Conservation (phyloP, 2,888 invertebrate genomes). For the Mycogona germanica region DNA sequence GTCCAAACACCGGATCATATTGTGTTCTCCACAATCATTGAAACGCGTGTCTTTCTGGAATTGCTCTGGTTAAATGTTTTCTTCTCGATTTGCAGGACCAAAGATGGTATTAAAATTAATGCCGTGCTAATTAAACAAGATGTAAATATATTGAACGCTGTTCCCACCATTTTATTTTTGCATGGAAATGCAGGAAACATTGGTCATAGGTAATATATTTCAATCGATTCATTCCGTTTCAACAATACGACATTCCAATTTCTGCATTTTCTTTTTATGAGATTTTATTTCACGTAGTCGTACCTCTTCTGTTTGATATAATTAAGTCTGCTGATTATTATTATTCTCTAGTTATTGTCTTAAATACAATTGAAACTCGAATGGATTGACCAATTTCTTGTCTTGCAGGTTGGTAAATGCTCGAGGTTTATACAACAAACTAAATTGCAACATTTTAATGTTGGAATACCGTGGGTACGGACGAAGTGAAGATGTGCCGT, state of each 20-base stretch:
- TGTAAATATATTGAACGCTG: slow-evolving; percentile 32
- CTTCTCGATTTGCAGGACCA: slow-evolving; percentile 43
- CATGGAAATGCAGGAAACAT: slow-evolving; percentile 97
- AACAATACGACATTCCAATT: too few species aligned
- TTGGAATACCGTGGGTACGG: slow-evolving; percentile 96
- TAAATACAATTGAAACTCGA: not conserved
- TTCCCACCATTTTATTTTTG: slow-evolving; percentile 73
- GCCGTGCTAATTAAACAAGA: slow-evolving; percentile 35
- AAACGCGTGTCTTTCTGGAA: not conserved
- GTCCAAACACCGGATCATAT: not conserved
- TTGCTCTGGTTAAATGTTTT: too few species aligned
- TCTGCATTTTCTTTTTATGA: too few species aligned
- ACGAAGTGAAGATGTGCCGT: slow-evolving; percentile 70
- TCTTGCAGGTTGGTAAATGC: slow-evolving; percentile 62
- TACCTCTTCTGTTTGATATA: too few species aligned
- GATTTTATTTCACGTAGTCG: too few species aligned
- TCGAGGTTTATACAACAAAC: slow-evolving; percentile 65
- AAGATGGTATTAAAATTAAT: slow-evolving; percentile 34
- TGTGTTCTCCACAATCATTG: not conserved
- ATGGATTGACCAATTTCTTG: not conserved
- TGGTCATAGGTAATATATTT: slow-evolving; percentile 60
- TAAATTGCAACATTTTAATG: slow-evolving; percentile 75
- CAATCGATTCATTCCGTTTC: not conserved
- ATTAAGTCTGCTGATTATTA: too few species aligned
- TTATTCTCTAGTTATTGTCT: too few species aligned